Conservation (phyloP, 2,113 vertebrate species). For the Grantiella picta region DNA sequence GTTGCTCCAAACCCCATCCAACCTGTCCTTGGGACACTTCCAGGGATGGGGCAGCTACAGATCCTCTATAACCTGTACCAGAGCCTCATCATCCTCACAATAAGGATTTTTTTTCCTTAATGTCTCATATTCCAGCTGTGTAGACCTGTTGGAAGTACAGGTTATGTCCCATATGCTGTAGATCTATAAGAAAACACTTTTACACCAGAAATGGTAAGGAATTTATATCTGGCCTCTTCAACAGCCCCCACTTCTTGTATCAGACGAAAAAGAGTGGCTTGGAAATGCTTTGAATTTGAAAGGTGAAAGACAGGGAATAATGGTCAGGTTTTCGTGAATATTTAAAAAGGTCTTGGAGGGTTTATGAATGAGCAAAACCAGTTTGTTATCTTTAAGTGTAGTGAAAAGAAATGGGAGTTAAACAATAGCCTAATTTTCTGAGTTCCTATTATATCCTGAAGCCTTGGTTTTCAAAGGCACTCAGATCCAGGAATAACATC, state of each 20-base stretch:
- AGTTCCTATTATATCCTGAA: not conserved
- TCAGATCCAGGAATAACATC: not conserved
- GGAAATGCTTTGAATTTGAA: not conserved
- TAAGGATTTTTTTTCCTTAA: not conserved
- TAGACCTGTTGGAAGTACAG: not conserved
- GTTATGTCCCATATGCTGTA: fast-evolving
- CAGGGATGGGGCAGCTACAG: not conserved
- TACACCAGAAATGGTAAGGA: not conserved
- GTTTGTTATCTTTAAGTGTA: not conserved
- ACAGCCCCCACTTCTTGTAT: not conserved
- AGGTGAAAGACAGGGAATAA: not conserved
- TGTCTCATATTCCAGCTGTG: not conserved
- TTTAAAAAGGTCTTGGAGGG: not conserved
- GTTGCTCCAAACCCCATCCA: not conserved
- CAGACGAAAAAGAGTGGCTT: not conserved
- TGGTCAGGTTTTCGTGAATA: not conserved
- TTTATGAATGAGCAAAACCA: not conserved
- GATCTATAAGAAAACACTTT: not conserved
- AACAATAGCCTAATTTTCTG: not conserved
- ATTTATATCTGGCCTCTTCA: not conserved
- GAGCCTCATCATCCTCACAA: not conserved
- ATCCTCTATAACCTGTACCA: fast-evolving
- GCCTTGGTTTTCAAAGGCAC: not conserved
- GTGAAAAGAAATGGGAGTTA: not conserved
- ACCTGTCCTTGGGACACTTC: not conserved